A percentile compares a stretch with the other conserved stretches of the same genome.
These are phyloP conservation scores for Bemisia tabaci DNA, from an alignment of 1,140 invertebrate species.

Conservation along the genomic window DNA sequence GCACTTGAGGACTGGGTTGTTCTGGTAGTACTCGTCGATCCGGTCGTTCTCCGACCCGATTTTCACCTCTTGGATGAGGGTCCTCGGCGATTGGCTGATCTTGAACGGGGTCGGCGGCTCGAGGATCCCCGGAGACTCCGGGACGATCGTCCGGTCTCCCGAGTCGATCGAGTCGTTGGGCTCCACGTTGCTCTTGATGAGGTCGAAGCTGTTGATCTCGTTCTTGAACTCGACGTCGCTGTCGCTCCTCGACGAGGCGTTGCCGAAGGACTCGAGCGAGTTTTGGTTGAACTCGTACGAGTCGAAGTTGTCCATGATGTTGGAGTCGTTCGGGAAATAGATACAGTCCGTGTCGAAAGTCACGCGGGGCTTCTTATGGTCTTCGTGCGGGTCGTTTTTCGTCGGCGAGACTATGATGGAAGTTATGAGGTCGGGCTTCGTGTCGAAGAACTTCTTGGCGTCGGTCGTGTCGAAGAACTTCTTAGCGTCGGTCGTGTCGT, in stretches of 20 bases:
- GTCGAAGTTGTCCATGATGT: background rate
- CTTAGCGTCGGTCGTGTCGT: background rate
- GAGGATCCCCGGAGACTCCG: background rate
- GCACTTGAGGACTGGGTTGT: constrained; percentile 59
- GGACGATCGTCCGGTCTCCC: background rate
- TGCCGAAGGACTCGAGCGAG: background rate
- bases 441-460: background rate
- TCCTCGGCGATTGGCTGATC: constrained; percentile 12
- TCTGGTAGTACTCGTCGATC: constrained; percentile 29
- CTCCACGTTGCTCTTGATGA: background rate
- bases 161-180: background rate
- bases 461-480: background rate
- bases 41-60: constrained; percentile 9
- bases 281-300: background rate
- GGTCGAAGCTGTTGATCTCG: background rate
- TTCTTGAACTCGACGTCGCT: background rate
- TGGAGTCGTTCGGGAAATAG: background rate
- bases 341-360: background rate
- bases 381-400: background rate
- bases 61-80: constrained; percentile 13
- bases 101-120: background rate
- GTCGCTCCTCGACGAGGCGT: background rate
- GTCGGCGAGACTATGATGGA: constrained; percentile 15
- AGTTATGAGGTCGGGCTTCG: constrained; percentile 25
- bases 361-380: background rate